Evolutionary conservation across 2,797 vertebrate genomes (phyloP).

Genomic region (Aphelocoma californica): DNA sequence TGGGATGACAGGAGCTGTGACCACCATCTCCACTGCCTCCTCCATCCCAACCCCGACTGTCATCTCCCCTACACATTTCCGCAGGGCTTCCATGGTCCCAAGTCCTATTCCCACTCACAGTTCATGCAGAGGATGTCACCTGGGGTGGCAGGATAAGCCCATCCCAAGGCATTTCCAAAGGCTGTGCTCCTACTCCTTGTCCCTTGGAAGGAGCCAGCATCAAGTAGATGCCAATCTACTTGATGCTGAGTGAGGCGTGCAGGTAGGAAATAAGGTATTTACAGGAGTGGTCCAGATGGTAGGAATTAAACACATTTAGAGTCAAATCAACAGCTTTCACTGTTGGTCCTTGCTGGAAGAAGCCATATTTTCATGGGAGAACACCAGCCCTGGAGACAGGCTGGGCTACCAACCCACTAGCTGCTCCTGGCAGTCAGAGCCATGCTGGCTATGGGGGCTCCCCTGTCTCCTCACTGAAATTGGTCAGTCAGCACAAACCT

Average conservation of each 20-base stretch:
- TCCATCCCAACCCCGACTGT: neutral
- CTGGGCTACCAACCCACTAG: rapidly evolving
- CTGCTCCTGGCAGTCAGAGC: neutral
- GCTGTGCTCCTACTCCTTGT: neutral
- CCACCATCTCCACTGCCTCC: neutral
- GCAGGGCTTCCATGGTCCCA: neutral
- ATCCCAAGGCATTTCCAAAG: neutral
- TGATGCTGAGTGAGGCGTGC: neutral
- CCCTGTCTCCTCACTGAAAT: neutral
- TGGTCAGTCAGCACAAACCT: neutral
- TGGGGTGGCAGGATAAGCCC: neutral
- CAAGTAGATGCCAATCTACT: neutral
- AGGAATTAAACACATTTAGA: neutral
- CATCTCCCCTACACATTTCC: neutral
- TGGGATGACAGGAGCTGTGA: neutral
- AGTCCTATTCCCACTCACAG: neutral
- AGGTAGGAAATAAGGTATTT: neutral
- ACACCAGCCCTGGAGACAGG: neutral
- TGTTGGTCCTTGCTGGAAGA: neutral
- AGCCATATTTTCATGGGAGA: neutral
- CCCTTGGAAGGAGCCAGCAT: neutral
- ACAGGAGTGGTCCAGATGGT: neutral
- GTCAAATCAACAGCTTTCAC: neutral
- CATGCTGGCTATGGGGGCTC: neutral
- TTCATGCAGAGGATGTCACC: rapidly evolving